Conservation (phyloP, 2,797 vertebrate species). For the Crax fasciolata region DNA sequence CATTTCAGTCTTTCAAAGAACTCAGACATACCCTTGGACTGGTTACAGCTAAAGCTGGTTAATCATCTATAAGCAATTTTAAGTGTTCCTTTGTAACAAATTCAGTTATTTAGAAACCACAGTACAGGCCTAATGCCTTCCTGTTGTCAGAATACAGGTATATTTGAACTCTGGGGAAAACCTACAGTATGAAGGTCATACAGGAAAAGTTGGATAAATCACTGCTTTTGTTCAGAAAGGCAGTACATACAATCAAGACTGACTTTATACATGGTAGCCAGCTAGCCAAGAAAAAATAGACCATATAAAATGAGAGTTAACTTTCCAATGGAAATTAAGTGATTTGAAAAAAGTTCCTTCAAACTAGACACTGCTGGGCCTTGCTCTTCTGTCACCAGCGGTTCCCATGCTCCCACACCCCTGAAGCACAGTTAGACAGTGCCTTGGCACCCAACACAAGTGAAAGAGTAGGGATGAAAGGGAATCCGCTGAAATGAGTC, state of each 20-base stretch:
- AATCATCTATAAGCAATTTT: not conserved
- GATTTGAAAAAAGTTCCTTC: not conserved
- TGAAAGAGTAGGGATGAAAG: slow-evolving; percentile 44
- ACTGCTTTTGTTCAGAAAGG: not conserved
- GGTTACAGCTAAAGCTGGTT: not conserved
- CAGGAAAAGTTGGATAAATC: not conserved
- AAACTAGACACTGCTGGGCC: not conserved
- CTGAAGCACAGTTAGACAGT: slow-evolving; percentile 24
- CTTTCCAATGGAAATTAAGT: not conserved
- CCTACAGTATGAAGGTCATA: not conserved
- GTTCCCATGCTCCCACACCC: slow-evolving; percentile 55
- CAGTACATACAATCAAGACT: not conserved
- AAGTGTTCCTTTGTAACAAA: not conserved
- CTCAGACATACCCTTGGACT: not conserved
- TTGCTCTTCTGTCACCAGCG: not conserved
- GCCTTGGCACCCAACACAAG: slow-evolving; percentile 36
- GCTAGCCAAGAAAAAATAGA: not conserved
- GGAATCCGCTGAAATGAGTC: slow-evolving; percentile 5
- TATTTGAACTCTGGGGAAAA: not conserved
- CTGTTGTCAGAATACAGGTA: not conserved
- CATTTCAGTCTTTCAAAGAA: not conserved
- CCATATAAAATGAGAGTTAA: not conserved
- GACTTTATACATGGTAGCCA: not conserved
- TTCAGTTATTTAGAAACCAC: not conserved
- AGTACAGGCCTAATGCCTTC: not conserved